Conservation (phyloP, 2,888 invertebrate genomes). For the Ennomos fuscantarius region DNA sequence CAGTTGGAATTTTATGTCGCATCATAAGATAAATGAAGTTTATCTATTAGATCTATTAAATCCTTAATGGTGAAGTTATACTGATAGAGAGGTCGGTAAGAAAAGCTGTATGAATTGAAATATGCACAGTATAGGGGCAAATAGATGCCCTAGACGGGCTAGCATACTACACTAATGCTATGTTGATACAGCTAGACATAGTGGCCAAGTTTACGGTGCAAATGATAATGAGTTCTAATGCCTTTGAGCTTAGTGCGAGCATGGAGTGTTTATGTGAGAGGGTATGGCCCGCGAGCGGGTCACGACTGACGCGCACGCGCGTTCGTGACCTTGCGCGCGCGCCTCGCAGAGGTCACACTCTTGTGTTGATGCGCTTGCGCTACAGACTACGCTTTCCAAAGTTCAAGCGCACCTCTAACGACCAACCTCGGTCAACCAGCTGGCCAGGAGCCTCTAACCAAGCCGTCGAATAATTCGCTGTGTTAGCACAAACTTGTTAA, state of each 20-base stretch:
- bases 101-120: conserved; percentile 6
- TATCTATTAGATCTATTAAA: too few relatives aligned
- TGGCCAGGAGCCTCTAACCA: conserved; percentile 18
- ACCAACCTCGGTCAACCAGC: conserved; percentile 29
- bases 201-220: conserved; percentile 51
- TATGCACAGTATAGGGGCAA: conserved; percentile 50
- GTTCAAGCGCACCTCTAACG: conserved; percentile 43
- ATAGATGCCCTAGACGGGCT: conserved; percentile 50
- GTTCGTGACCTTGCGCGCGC: conserved; percentile 84
- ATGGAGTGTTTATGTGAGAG: conserved; percentile 54
- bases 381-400: conserved; percentile 62
- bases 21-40: background rate
- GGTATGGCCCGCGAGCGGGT: conserved; percentile 78
- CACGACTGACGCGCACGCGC: conserved; percentile 83
- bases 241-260: conserved; percentile 63
- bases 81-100: background rate
- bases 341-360: conserved; percentile 79
- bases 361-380: conserved; percentile 74
- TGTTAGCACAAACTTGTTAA: conserved; percentile 24
- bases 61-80: background rate
- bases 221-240: conserved; percentile 71
- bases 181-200: conserved; percentile 63
- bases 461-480: conserved; percentile 20
- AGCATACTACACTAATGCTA: conserved; percentile 53
- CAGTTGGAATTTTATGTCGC: conserved; percentile 13